Base-by-base conservation (phyloP, 2,888 invertebrate species). In the Clistopyga incitator region DNA sequence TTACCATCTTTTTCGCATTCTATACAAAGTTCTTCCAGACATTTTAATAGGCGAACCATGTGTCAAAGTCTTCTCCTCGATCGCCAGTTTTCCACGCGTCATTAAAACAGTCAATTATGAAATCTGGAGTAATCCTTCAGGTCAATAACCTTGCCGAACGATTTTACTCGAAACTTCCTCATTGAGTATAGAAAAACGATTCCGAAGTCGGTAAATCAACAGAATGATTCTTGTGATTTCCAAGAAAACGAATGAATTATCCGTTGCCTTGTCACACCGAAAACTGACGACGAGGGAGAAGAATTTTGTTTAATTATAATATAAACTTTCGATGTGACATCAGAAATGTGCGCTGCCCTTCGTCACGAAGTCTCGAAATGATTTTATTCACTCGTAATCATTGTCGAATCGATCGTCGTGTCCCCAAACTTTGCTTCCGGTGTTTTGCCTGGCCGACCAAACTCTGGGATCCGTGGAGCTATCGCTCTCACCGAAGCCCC, bases 361-460 rank as follows among this genome's bases (percentile, higher is more conserved):
- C 11, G 10, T 61, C 18, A 8, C 18, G n/a, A 10, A 15, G 8
- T 6, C 8, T 61, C 18, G 0, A 61, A 8, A 11, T 2, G 77
- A 59, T 82, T 83, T 75, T 54, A 61, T 77, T 86, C 81, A 88
- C 56, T 82, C 85, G 74, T 90, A 90, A 84, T 90, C 87, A 47
- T 88, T 89, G 29, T 90, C 88, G 84, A 90, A 90, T 50, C 90
- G 87, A 84, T 90, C 90, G 45, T 90, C 90, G 38, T 90, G 90
- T 54, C 88, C 90, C 89, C 88, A 90, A 74, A 79, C 87, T 79
- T 89, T 88, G 11, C 85, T 89, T 10, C 83, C 84, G 6, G 84
- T 89, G 72, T 87, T 87, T 78, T 85, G 87, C 61, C 87, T 86
- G 0, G 88, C 82, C 8, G 85, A 82, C 85, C 88, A 87, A 61